These are phyloP conservation scores for Falco peregrinus DNA, from an alignment of 2,797 vertebrate species.

Conservation along the genomic window DNA sequence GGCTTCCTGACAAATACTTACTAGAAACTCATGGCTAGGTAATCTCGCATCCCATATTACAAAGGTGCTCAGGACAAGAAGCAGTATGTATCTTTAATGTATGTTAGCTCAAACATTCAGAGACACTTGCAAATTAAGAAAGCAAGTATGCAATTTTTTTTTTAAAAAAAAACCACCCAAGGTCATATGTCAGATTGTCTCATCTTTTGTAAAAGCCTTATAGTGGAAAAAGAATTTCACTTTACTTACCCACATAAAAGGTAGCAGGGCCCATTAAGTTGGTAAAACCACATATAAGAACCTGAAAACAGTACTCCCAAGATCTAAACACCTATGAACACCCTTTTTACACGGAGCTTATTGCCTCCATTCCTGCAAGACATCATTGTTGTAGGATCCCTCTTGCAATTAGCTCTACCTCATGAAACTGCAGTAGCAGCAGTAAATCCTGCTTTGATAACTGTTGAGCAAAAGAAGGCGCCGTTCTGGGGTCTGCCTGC, in stretches of 20 bases:
- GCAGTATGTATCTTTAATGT: neutral
- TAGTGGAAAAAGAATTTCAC: neutral
- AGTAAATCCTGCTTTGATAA: neutral
- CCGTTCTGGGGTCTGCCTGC: neutral
- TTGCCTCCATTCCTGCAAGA: neutral
- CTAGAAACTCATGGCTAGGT: neutral
- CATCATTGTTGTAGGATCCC: neutral
- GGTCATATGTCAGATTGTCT: neutral
- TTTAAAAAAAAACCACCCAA: neutral
- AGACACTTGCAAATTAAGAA: neutral
- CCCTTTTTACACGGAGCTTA: neutral
- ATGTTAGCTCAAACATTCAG: neutral
- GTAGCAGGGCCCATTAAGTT: neutral
- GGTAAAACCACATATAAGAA: neutral
- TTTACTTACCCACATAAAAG: neutral
- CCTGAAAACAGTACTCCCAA: neutral
- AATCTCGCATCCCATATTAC: neutral
- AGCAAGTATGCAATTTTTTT: neutral
- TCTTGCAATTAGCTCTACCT: neutral
- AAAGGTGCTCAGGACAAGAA: neutral
- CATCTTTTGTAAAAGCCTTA: neutral
- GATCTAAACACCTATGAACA: neutral
- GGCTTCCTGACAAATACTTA: constrained; percentile 29
- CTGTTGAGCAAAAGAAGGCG: neutral
- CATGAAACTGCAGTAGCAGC: neutral